A percentile compares a stretch with the other conserved stretches of the same genome.
phyloP scores from a whole-genome alignment of 2,797 vertebrate genomes.

The Hypotaenidia philippensis region DNA sequence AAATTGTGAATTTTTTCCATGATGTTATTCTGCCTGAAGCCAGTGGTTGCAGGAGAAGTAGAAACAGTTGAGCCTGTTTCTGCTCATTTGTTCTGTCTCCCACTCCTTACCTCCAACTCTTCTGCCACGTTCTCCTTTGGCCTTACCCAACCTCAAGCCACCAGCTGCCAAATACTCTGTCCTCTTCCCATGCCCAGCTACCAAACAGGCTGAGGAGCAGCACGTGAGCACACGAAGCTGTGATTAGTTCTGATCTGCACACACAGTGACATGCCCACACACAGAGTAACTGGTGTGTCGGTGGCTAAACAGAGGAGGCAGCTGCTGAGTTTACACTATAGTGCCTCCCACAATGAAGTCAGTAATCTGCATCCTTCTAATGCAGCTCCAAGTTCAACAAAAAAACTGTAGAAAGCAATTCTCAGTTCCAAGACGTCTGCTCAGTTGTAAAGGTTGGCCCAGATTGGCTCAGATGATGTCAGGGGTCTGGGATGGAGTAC shows the following conservation, averaged over 20 bases:
- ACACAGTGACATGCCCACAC: constrained; percentile 13
- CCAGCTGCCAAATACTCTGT: not conserved
- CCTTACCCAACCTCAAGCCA: not conserved
- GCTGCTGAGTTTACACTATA: constrained; percentile 40
- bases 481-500: not conserved
- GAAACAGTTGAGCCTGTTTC: not conserved
- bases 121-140: not conserved
- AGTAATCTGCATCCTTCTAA: not conserved
- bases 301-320: constrained; percentile 44
- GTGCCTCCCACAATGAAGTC: constrained; percentile 28
- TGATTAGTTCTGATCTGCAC: constrained; percentile 27
- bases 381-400: not conserved
- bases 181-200: not conserved
- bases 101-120: not conserved
- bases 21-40: not conserved
- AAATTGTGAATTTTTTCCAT: not conserved
- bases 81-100: not conserved
- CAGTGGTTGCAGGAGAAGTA: not conserved
- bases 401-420: not conserved
- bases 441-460: not conserved
- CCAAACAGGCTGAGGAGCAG: not conserved
- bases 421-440: not conserved
- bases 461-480: not conserved
- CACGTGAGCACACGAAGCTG: not conserved
- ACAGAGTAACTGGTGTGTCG: not conserved